phyloP scores from a whole-genome alignment of 2,113 vertebrate genomes.

The Hippopotamus amphibius region DNA sequence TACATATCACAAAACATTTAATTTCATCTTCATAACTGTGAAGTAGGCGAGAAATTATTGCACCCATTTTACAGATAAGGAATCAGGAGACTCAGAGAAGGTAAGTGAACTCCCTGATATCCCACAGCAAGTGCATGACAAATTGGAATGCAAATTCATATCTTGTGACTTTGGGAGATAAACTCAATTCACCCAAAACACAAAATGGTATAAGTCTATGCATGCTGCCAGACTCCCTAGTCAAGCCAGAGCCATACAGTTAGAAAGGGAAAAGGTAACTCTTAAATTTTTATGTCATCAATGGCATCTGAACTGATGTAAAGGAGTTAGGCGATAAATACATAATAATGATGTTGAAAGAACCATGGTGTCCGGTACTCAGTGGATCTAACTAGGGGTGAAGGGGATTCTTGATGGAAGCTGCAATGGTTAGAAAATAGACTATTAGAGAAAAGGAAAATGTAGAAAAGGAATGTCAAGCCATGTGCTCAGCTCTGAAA shows the following conservation, averaged over 20 bases:
- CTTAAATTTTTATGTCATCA: constrained; percentile 51
- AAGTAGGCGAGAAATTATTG: background rate
- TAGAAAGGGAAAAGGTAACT: background rate
- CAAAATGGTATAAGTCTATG: background rate
- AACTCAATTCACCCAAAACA: background rate
- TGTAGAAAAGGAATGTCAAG: background rate
- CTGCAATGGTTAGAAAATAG: background rate
- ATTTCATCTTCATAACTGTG: background rate
- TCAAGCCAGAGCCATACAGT: constrained; percentile 5
- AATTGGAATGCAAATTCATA: background rate
- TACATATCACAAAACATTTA: background rate
- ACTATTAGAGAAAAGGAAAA: background rate
- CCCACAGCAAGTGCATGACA: background rate
- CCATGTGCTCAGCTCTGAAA: background rate
- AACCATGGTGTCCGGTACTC: background rate
- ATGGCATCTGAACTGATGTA: constrained; percentile 43
- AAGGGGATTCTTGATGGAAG: background rate
- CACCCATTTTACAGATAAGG: background rate
- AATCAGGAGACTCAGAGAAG: background rate
- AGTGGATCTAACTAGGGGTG: background rate
- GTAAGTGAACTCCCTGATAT: background rate
- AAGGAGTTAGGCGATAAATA: constrained; percentile 71
- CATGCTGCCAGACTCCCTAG: background rate
- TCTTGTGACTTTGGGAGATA: background rate
- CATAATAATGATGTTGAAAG: constrained; percentile 55